Evolutionary conservation across 1,140 invertebrate species (phyloP).

Genomic region (Drosophila yakuba): DNA sequence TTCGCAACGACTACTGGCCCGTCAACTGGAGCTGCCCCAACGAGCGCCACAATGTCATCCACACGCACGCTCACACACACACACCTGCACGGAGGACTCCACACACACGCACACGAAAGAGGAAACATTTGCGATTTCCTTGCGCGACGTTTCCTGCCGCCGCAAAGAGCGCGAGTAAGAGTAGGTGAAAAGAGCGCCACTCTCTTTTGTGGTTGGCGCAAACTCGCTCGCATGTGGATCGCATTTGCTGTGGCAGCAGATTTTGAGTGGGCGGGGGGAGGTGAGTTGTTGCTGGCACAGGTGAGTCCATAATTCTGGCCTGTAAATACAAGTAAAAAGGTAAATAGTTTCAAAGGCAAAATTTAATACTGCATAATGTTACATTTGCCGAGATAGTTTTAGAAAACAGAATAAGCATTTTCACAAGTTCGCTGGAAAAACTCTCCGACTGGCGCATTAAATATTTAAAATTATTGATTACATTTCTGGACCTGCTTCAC

Average conservation of each 20-base stretch:
- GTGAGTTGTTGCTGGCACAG: constrained; percentile 47
- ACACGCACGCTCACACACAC: constrained; percentile 39
- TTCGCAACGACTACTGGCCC: constrained; percentile 76
- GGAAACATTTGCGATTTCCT: constrained; percentile 74
- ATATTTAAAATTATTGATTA: constrained; percentile 84
- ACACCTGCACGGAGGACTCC: background rate
- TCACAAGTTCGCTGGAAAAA: background rate
- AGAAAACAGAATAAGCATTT: background rate
- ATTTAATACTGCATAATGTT: background rate
- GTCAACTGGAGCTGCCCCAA: constrained; percentile 74
- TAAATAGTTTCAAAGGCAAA: background rate
- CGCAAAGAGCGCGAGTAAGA: constrained; percentile 1
- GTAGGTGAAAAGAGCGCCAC: constrained; percentile 9
- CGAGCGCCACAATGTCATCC: constrained; percentile 72
- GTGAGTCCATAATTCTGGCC: constrained; percentile 27
- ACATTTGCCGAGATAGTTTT: no score
- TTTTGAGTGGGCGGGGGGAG: background rate
- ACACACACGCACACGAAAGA: constrained; percentile 42
- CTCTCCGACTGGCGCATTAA: constrained; percentile 68
- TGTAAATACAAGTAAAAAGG: background rate
- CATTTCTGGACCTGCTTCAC: constrained; percentile 44
- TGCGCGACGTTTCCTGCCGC: constrained; percentile 67
- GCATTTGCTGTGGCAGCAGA: background rate
- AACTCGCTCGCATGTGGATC: constrained; percentile 43
- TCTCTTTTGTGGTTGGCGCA: constrained; percentile 48